Base-by-base conservation (phyloP, 2,888 invertebrate species). In the Allophyes oxyacanthae region DNA sequence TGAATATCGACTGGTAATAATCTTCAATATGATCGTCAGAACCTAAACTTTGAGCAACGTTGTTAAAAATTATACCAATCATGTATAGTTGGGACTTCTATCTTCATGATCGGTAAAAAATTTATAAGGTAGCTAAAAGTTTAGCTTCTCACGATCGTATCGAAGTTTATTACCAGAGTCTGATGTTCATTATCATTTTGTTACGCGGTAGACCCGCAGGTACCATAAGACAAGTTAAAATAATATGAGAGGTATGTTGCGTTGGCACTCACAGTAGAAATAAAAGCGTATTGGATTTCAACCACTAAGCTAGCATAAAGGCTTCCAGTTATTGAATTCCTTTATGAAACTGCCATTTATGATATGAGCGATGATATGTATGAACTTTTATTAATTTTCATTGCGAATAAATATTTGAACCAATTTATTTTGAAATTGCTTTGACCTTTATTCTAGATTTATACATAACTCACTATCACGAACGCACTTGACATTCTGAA, bases 271-370 rank as follows among this genome's bases (percentile, higher is more conserved):
- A 43, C 43, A 55, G 57, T 48, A 63, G 13, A 65, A 64, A 69
- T 69, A 58, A 55, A 69, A 44, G 40, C 57, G 49, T 68, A 68
- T 72, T 72, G 55, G 55, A 72, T 69, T 15, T 58, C 44, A 34
- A 48, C 42, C 54, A 57, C 45, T 46, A 48, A 68, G 56, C 52
- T 44, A 62, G 40, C 51, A 34, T 64, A 37, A 46, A 58, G 41
- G 48, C 48, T 61, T 45, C 62, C 52, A 72, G 56, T 68, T 72
- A 72, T 72, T 69, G 72, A 63, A 72, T 72, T 72, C 59, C 58
- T 67, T 49, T 59, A 42, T 52, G 55, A 63, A 66, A 58, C 60
- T 59, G 30, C 48, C 34, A 25, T 51, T 36, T 40, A 26, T 42
- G 41, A 49, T 45, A 9, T n/a, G 28, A 13, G n/a, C n/a, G 30